A percentile compares a stretch with the other conserved stretches of the same genome.
These are phyloP conservation scores for Eubasilissa regina DNA, from an alignment of 1,140 invertebrate genomes.

Conservation along the genomic window DNA sequence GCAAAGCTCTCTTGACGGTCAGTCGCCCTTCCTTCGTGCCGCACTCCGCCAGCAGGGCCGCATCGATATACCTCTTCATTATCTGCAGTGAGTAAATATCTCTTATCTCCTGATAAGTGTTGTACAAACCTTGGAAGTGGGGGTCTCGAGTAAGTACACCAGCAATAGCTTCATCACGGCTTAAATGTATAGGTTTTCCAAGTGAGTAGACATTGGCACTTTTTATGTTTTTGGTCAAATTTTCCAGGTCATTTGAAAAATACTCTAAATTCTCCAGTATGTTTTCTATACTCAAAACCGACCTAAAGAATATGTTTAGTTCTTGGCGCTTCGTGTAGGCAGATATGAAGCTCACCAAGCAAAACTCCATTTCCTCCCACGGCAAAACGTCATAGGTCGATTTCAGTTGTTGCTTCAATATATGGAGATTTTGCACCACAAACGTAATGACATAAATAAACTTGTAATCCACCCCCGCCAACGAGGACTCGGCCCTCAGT, in stretches of 20 bases:
- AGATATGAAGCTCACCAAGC: not conserved
- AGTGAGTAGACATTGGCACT: not conserved
- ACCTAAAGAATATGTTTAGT: conserved; percentile 6
- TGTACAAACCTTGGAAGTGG: not conserved
- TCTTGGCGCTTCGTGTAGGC: not conserved
- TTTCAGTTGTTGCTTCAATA: conserved; percentile 11
- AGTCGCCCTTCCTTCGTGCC: not conserved
- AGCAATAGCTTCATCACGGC: not conserved
- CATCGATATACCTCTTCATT: not conserved
- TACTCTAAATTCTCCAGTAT: not conserved
- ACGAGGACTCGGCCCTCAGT: not conserved
- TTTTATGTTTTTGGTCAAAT: not conserved
- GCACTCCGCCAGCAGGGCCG: not conserved
- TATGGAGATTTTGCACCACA: conserved; percentile 1
- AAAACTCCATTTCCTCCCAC: conserved; percentile 22
- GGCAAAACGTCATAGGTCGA: not conserved
- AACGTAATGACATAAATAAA: not conserved
- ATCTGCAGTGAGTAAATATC: not conserved
- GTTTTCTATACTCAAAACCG: not conserved
- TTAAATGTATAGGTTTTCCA: not conserved
- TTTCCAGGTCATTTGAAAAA: conserved; percentile 1
- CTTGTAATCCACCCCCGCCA: not conserved
- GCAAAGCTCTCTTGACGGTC: not conserved
- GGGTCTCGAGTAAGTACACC: not conserved
- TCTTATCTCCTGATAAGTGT: conserved; percentile 3